Conservation (phyloP, 2,113 vertebrate genomes). For the Sisor rabdophorus region DNA sequence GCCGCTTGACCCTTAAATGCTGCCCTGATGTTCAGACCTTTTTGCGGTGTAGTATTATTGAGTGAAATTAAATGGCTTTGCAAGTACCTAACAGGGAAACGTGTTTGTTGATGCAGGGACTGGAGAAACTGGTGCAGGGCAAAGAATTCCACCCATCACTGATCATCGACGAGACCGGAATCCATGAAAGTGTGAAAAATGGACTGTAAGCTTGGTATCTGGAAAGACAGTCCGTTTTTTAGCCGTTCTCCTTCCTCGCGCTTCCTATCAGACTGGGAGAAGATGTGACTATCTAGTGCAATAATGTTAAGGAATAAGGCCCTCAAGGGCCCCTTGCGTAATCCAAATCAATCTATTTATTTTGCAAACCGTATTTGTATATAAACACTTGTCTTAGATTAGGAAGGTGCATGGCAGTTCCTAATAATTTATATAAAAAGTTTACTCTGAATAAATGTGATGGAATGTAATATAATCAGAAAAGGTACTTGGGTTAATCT, state of each 20-base stretch:
- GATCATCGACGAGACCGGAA: slow-evolving; percentile 77
- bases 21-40: too few relatives aligned
- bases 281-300: slow-evolving; percentile 66
- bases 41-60: too few relatives aligned
- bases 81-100: background rate
- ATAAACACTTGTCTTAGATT: slow-evolving; percentile 43
- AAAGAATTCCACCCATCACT: slow-evolving; percentile 79
- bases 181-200: slow-evolving; percentile 85
- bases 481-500: slow-evolving; percentile 11
- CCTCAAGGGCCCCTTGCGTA: slow-evolving; percentile 38
- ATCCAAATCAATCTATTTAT: slow-evolving; percentile 70
- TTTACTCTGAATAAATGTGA: slow-evolving; percentile 34
- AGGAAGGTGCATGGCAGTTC: background rate
- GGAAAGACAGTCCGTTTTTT: slow-evolving; percentile 16
- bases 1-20: too few relatives aligned
- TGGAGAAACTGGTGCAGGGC: slow-evolving; percentile 78
- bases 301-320: slow-evolving; percentile 63
- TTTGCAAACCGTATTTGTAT: slow-evolving; percentile 71
- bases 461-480: background rate
- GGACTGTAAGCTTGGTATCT: slow-evolving; percentile 64
- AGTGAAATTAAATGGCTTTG: background rate
- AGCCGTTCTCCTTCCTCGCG: slow-evolving; percentile 40
- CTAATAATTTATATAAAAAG: slow-evolving; percentile 27
- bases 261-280: slow-evolving; percentile 35
- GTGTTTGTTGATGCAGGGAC: slow-evolving; percentile 68